Percentiles rank a stretch among this genome's conserved stretches.
phyloP scores from a whole-genome alignment of 2,113 vertebrate genomes.

The Canis aureus region DNA sequence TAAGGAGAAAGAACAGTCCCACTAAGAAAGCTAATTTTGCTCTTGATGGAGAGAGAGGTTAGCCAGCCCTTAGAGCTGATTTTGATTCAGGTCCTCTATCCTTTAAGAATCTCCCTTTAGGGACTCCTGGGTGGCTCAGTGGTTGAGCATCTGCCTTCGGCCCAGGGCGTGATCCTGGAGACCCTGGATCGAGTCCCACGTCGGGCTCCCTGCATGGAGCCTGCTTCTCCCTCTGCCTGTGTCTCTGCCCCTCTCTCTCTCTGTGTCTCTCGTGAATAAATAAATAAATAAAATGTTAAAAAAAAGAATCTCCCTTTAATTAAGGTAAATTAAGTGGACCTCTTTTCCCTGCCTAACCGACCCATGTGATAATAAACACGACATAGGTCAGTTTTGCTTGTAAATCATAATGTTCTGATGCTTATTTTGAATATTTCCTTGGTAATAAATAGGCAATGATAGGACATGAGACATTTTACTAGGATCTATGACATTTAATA shows the following conservation, averaged over 20 bases:
- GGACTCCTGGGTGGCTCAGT: too few relatives aligned
- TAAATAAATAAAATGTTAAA: too few relatives aligned
- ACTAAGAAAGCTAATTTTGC: neutral
- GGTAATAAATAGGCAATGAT: neutral
- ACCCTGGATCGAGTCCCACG: too few relatives aligned
- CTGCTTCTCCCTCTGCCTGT: too few relatives aligned
- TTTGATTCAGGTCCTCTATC: neutral
- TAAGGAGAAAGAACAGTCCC: neutral
- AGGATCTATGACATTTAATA: neutral
- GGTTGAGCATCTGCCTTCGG: too few relatives aligned
- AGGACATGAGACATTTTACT: neutral
- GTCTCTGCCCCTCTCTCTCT: too few relatives aligned
- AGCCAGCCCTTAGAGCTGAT: neutral
- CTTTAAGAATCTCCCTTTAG: neutral
- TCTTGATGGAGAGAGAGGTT: neutral
- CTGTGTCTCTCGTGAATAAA: too few relatives aligned
- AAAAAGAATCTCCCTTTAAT: neutral
- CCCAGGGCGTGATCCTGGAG: too few relatives aligned
- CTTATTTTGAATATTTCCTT: constrained; percentile 34
- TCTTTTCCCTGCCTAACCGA: neutral
- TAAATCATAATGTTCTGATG: neutral
- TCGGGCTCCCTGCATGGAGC: too few relatives aligned
- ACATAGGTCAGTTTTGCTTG: neutral
- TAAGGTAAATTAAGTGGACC: neutral
- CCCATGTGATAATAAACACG: neutral